These are phyloP conservation scores for Platanista minor DNA, from an alignment of 2,113 vertebrate genomes.

Conservation along the genomic window DNA sequence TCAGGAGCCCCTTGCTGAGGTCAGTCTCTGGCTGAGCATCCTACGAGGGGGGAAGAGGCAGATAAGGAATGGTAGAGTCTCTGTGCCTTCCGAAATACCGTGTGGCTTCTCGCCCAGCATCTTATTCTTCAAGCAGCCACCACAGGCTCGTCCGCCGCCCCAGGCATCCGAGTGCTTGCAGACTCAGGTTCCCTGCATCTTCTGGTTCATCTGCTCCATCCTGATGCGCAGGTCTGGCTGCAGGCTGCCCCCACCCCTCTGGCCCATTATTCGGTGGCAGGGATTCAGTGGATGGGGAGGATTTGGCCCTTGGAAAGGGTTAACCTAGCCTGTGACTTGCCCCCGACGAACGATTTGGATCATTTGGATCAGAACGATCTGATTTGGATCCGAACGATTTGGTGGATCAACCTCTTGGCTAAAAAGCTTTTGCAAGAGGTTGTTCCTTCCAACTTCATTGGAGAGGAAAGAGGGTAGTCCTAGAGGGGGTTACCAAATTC, in stretches of 20 bases:
- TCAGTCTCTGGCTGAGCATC: not conserved
- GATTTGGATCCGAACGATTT: not conserved
- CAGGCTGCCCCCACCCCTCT: rapidly evolving
- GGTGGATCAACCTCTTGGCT: not conserved
- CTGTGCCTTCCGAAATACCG: rapidly evolving
- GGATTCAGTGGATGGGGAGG: not conserved
- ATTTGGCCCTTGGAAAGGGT: not conserved
- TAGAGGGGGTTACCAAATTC: not conserved
- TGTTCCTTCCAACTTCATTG: not conserved
- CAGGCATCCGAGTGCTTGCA: rapidly evolving
- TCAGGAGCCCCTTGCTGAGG: not conserved
- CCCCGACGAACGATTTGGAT: no score
- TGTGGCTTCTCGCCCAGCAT: rapidly evolving
- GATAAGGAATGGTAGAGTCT: rapidly evolving
- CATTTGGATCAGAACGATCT: no score
- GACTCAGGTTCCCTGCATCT: rapidly evolving
- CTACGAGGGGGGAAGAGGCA: rapidly evolving
- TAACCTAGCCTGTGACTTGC: not conserved
- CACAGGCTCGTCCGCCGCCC: rapidly evolving
- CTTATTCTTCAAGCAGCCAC: not conserved
- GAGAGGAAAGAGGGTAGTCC: not conserved
- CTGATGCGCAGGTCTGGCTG: rapidly evolving
- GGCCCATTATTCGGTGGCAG: not conserved
- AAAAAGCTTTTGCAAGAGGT: not conserved
- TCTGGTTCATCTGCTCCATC: not conserved